phyloP scores from a whole-genome alignment of 2,797 vertebrate genomes.

The Periparus ater region DNA sequence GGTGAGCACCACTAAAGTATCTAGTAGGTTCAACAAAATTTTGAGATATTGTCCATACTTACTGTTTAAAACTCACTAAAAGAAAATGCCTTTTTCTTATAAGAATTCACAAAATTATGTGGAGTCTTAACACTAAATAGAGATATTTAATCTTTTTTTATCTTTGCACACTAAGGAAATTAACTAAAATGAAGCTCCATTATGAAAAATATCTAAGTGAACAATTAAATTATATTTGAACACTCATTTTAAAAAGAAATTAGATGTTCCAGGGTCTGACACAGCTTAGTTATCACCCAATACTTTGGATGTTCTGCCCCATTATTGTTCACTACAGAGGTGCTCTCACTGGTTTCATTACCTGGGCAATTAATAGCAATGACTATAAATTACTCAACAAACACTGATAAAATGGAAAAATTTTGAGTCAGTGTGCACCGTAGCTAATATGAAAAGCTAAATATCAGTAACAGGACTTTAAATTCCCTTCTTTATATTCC shows the following conservation, averaged over 20 bases:
- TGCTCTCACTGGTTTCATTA: not conserved
- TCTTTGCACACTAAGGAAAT: not conserved
- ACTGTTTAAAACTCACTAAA: not conserved
- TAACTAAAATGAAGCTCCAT: not conserved
- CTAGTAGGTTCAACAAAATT: not conserved
- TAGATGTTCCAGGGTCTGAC: not conserved
- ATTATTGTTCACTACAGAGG: not conserved
- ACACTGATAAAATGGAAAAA: not conserved
- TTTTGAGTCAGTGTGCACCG: not conserved
- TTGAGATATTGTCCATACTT: not conserved
- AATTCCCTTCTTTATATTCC: constrained; percentile 3
- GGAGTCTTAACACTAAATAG: not conserved
- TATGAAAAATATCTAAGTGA: not conserved
- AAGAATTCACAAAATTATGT: not conserved
- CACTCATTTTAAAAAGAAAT: not conserved
- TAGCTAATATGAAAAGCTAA: not conserved
- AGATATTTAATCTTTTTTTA: not conserved
- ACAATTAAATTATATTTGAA: not conserved
- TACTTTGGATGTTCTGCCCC: not conserved
- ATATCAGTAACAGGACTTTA: not conserved
- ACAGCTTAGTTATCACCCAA: not conserved
- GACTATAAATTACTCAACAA: not conserved
- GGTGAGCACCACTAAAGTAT: not conserved
- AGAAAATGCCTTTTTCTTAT: not conserved
- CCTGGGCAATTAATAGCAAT: not conserved